Evolutionary conservation across 2,797 vertebrate genomes (phyloP).

Genomic region (Pipistrellus nathusii): DNA sequence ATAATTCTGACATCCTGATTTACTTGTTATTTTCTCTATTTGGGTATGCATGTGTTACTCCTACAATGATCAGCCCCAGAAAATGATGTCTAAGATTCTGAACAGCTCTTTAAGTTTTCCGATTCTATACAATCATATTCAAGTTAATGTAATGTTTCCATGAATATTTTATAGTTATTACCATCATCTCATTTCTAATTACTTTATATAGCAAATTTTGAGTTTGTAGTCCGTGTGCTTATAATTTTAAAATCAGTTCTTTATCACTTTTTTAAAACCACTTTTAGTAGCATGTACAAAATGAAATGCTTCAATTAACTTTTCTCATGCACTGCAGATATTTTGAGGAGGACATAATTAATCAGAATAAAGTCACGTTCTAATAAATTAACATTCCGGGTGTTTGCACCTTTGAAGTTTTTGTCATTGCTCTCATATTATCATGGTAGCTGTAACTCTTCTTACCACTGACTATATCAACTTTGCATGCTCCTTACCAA

Average conservation of each 20-base stretch:
- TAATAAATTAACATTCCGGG: conserved; percentile 80
- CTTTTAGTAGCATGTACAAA: conserved; percentile 73
- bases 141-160: neutral
- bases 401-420: conserved; percentile 80
- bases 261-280: conserved; percentile 67
- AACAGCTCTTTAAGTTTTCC: conserved; percentile 1
- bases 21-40: conserved; percentile 40
- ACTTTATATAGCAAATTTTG: conserved; percentile 47
- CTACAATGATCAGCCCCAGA: neutral
- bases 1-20: conserved; percentile 43
- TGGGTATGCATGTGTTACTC: neutral
- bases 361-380: conserved; percentile 80
- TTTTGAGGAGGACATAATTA: conserved; percentile 81
- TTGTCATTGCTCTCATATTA: conserved; percentile 77
- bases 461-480: conserved; percentile 39
- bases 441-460: conserved; percentile 67
- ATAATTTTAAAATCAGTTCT: conserved; percentile 70
- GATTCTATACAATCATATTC: neutral
- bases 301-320: conserved; percentile 80
- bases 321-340: conserved; percentile 75
- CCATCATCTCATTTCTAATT: conserved; percentile 18
- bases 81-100: neutral
- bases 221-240: conserved; percentile 53
- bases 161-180: conserved; percentile 10
- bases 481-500: conserved; percentile 34